Evolutionary conservation across 2,888 invertebrate species (phyloP).

Genomic region (Tholera decimalis): DNA sequence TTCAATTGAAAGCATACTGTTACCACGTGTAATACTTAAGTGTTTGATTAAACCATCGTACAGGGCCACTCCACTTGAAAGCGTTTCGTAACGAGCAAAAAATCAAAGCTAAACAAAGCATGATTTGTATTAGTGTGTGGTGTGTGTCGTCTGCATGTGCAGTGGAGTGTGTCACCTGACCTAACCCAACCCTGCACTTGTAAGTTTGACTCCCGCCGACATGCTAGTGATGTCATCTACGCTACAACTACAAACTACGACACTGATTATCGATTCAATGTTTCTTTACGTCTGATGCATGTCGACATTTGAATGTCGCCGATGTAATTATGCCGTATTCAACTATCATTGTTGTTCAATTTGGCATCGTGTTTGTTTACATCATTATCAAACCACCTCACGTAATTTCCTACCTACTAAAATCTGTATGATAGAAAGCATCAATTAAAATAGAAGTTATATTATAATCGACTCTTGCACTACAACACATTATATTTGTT

Average conservation of each 20-base stretch:
- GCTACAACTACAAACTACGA: constrained; percentile 13
- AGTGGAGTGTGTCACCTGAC: constrained; percentile 87
- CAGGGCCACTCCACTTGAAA: constrained; percentile 56
- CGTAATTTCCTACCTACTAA: constrained; percentile 6
- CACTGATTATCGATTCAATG: constrained; percentile 64
- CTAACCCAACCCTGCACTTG: constrained; percentile 89
- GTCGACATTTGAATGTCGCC: constrained; percentile 19
- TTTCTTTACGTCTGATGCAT: constrained; percentile 9
- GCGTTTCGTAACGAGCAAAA: constrained; percentile 64
- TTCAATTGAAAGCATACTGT: constrained; percentile 31
- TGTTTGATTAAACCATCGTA: constrained; percentile 49
- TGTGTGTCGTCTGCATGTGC: constrained; percentile 75
- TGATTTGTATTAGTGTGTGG: constrained; percentile 62
- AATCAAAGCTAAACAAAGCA: constrained; percentile 63
- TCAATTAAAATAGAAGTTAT: constrained; percentile 11
- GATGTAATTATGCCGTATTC: constrained; percentile 29
- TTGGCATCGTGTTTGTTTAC: constrained; percentile 32
- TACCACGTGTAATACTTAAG: constrained; percentile 43
- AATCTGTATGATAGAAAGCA: constrained; percentile 17
- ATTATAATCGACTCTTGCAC: constrained; percentile 31
- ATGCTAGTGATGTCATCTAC: constrained; percentile 71
- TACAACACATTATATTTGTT: constrained; percentile 32
- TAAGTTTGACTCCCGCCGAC: constrained; percentile 77
- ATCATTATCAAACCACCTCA: constrained; percentile 30
- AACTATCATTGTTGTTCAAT: constrained; percentile 34